Base-by-base conservation (phyloP, 2,797 vertebrate genomes). In the Salmo trutta region DNA sequence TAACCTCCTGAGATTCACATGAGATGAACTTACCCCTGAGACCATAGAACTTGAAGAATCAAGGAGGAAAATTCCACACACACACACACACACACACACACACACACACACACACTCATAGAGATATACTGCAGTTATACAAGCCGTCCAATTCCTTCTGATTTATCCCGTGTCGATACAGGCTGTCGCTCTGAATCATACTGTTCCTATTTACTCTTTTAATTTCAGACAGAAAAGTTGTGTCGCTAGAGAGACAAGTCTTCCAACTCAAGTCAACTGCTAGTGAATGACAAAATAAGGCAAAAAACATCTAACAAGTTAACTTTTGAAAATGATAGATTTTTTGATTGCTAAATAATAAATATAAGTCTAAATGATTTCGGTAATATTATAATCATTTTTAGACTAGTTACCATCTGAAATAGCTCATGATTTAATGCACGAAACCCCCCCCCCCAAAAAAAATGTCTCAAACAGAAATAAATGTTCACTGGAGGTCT, bases 71-170 rank as follows among this genome's bases (percentile, higher is more conserved):
- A 56, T 1, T 5, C 17, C 52, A 53, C 52, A 53, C 52, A 53
- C 52, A 53, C 52, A 53, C 52, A 53, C 52, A 53, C 52, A 14
- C 52, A 53, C 52, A 53, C 52, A 53, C 52, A 53, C 52, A 53
- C 52, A 53, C 52, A 53, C 52, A 53, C 51, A 53, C 51, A 53
- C 51, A 33, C 53, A 19, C 0, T 19, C 53, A 12, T 12, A 2
- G 41, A 47, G 41, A 12, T 47, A 47, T 90, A 85, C 88, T 84
- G 83, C 87, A 88, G 87, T 93, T 91, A 93, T 93, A 92, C 92
- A 93, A 94, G 90, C 90, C 90, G 90, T 88, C 90, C 83, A 75
- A 93, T 93, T 93, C 93, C 89, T 91, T 95, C 94, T 94, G 93
- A 94, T 94, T 93, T 33, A 85, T 91, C 90, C 93, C 91, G 82